Evolutionary conservation across 37 sponge, comb jelly and placozoan species (phyloP), one percentile per base, ranked within the genome.

Genomic region (Aplysina aerophoba): DNA sequence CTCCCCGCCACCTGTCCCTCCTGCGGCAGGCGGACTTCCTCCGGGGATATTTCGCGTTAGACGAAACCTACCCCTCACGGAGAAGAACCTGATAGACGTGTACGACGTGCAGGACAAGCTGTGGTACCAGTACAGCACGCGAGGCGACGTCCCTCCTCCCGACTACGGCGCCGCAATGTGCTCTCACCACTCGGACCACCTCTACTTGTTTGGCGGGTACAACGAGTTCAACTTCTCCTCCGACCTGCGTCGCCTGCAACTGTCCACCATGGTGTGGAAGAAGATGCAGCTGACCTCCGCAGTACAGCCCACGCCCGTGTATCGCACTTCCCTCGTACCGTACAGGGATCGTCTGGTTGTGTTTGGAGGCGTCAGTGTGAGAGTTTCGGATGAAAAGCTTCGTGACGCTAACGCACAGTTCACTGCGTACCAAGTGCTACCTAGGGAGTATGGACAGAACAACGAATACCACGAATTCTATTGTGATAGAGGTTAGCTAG

Each of bases 41-140:
- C 33, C 71, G 2, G 71, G 71, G 34, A 44, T 75, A 16, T 44
- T 75, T 36, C 78, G 78, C 1, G 24, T 21, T 5, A 38, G 78
- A 75, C 39, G 13, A 54, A 75, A 75, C 25, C 15, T 75, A 22
- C 78, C 78, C n/a, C 78, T 15, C 44, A 75, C 78, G 78, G 37
- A 75, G 78, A 41, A 75, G 53, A 75, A 75, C 44, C 15, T 75
- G 37, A 75, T 75, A 21, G 78, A 75, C 78, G 78, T 75, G 22
- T 75, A 75, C 78, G 78, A 75, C 78, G 40, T 75, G 24, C 21
- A 24, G 1, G 54, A 50, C 53, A 40, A 75, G 78, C 78, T 75
- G 53, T 75, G 78, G 78, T 75, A 50, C 22, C 78, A 75, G 53
- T 75, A 75, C 53, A 24, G 25, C n/a, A 75, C 78, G 2, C 3